A percentile compares a stretch with the other conserved stretches of the same genome.
Conservation (phyloP, 2,888 invertebrate species). For the Callimorpha dominula region DNA sequence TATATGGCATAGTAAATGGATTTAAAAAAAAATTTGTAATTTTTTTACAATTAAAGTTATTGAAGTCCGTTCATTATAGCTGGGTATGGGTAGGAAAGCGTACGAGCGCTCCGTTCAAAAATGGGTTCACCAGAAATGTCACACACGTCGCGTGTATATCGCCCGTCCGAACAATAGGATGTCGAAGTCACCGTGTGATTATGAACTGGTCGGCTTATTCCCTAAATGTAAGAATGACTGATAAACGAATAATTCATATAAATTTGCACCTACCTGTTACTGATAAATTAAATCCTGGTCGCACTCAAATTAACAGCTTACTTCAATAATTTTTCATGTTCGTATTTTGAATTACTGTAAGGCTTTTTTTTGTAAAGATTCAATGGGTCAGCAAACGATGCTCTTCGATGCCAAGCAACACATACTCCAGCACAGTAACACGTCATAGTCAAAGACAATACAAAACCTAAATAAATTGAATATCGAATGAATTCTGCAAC, state of each 20-base stretch:
- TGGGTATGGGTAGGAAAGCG: too few species aligned
- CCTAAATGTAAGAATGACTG: too few species aligned
- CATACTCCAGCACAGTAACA: slow-evolving; percentile 87
- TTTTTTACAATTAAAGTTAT: too few species aligned
- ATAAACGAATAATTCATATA: neutral
- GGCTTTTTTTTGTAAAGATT: slow-evolving; percentile 43
- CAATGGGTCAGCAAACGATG: slow-evolving; percentile 65
- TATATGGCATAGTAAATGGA: too few species aligned
- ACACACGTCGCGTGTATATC: too few species aligned
- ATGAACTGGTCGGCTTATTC: too few species aligned
- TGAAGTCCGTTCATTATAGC: too few species aligned
- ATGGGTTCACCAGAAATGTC: too few species aligned
- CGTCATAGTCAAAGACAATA: slow-evolving; percentile 83
- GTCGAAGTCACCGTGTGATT: too few species aligned
- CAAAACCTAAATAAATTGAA: slow-evolving; percentile 86
- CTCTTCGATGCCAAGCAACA: slow-evolving; percentile 79
- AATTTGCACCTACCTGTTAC: neutral
- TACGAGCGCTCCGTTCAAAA: too few species aligned
- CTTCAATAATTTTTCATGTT: slow-evolving; percentile 31
- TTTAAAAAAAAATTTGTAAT: too few species aligned
- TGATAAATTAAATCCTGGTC: neutral
- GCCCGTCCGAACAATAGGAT: too few species aligned
- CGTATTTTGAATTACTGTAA: slow-evolving; percentile 19
- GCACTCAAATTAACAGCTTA: neutral
- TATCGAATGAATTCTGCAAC: slow-evolving; percentile 86